A percentile compares a stretch with the other conserved stretches of the same genome.
Conservation (phyloP, 2,888 invertebrate genomes). For the Oscheius myriophilus region DNA sequence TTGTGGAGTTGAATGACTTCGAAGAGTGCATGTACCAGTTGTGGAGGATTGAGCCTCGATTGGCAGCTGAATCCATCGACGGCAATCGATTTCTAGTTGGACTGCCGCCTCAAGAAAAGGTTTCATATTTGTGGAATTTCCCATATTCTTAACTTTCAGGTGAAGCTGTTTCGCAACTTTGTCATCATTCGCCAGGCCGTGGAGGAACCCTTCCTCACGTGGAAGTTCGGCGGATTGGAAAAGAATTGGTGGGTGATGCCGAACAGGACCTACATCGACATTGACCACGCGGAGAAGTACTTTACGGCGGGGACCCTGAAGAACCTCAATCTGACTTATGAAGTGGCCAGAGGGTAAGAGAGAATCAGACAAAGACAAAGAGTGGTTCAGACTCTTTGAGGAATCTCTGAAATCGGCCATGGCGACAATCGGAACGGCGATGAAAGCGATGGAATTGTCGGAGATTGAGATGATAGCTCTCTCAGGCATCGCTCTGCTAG, state of each 20-base stretch:
- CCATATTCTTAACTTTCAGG: constrained; percentile 41
- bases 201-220: constrained; percentile 66
- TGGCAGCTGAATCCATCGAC: constrained; percentile 59
- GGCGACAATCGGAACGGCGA: constrained; percentile 56
- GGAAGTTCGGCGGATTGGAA: constrained; percentile 59
- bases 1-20: constrained; percentile 58
- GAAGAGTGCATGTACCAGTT: constrained; percentile 65
- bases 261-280: constrained; percentile 60
- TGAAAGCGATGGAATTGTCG: constrained; percentile 54
- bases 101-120: constrained; percentile 37
- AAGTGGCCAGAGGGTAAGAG: constrained; percentile 52
- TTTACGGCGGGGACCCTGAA: constrained; percentile 52
- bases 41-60: constrained; percentile 63
- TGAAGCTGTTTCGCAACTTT: constrained; percentile 63
- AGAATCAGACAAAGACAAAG: not conserved
- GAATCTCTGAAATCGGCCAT: constrained; percentile 63
- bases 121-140: not conserved
- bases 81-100: constrained; percentile 32
- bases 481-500: constrained; percentile 56
- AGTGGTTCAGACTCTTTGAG: constrained; percentile 54
- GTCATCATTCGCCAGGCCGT: constrained; percentile 62
- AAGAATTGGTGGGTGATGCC: constrained; percentile 65
- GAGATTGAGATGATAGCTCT: constrained; percentile 58
- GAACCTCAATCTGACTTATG: constrained; percentile 60
- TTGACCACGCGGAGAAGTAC: constrained; percentile 57